A percentile compares a stretch with the other conserved stretches of the same genome.
Conservation (phyloP, 1,140 invertebrate genomes). For the Drosophila virilis region DNA sequence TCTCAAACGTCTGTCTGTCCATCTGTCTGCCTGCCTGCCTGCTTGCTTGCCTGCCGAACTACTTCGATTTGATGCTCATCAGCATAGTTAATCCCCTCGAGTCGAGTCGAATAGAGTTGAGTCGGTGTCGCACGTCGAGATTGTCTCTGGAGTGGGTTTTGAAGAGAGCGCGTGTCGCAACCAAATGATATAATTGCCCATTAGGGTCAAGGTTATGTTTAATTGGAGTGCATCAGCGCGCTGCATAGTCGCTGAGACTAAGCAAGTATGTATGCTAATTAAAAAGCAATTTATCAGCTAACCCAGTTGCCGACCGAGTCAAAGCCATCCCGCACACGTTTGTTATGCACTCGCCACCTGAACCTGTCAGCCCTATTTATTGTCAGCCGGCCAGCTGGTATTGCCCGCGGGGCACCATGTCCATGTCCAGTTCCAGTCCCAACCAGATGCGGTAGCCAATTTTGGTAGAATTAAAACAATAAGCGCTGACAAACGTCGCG, state of each 20-base stretch:
- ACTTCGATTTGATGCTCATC: slow-evolving; percentile 68
- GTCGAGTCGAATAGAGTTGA: slow-evolving; percentile 33
- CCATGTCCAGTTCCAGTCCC: slow-evolving; percentile 18
- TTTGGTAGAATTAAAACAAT: slow-evolving; percentile 66
- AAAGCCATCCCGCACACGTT: slow-evolving; percentile 14
- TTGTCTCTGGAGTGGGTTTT: slow-evolving; percentile 38
- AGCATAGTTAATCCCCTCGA: slow-evolving; percentile 56
- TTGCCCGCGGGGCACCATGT: not conserved
- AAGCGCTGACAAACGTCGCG: slow-evolving; percentile 67
- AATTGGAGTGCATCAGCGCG: slow-evolving; percentile 52
- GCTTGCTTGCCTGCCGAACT: slow-evolving; percentile 52
- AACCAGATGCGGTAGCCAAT: slow-evolving; percentile 28
- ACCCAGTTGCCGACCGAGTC: slow-evolving; percentile 5
- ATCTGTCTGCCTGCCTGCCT: slow-evolving; percentile 19
- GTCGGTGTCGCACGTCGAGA: slow-evolving; percentile 52
- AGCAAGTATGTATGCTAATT: slow-evolving; percentile 50
- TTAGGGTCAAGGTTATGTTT: slow-evolving; percentile 72
- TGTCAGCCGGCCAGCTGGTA: slow-evolving; percentile 34
- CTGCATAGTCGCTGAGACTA: slow-evolving; percentile 32
- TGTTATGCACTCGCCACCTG: slow-evolving; percentile 53
- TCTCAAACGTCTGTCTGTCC: slow-evolving; percentile 34
- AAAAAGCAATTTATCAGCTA: slow-evolving; percentile 69
- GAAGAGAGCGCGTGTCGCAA: slow-evolving; percentile 53
- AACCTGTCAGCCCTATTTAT: slow-evolving; percentile 34
- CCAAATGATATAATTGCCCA: slow-evolving; percentile 65